phyloP scores from a whole-genome alignment of 2,797 vertebrate genomes.

The Diglossa cyanea region DNA sequence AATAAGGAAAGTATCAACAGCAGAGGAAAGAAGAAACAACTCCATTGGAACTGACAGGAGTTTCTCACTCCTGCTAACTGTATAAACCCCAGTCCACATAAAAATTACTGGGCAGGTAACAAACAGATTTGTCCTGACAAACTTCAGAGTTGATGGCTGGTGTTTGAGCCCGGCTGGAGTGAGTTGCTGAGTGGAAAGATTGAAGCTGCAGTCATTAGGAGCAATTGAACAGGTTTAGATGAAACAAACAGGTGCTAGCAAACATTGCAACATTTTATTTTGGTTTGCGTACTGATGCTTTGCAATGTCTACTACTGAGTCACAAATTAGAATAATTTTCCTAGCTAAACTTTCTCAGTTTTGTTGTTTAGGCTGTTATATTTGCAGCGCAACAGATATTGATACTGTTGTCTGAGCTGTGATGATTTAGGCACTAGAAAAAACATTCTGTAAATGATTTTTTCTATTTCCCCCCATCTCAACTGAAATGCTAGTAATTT shows the following conservation, averaged over 20 bases:
- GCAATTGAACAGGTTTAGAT: neutral
- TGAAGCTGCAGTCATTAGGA: neutral
- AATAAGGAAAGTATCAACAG: neutral
- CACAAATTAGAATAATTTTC: neutral
- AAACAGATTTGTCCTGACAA: neutral
- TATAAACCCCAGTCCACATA: neutral
- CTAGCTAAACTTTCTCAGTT: neutral
- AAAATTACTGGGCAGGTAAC: neutral
- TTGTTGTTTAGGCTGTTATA: neutral
- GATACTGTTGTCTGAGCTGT: neutral
- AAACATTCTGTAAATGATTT: neutral
- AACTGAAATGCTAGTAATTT: neutral
- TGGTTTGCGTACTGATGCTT: neutral
- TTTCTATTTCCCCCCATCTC: neutral
- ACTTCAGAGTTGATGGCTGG: neutral
- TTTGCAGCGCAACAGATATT: neutral
- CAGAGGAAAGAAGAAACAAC: neutral
- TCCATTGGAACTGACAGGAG: neutral
- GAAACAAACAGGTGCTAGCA: neutral
- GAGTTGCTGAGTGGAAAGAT: neutral
- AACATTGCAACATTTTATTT: neutral
- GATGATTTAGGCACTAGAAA: neutral
- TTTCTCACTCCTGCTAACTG: neutral
- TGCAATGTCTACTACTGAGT: neutral
- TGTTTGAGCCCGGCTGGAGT: neutral